phyloP scores from a whole-genome alignment of 2,797 vertebrate genomes.

The Pantherophis vulpinus region DNA sequence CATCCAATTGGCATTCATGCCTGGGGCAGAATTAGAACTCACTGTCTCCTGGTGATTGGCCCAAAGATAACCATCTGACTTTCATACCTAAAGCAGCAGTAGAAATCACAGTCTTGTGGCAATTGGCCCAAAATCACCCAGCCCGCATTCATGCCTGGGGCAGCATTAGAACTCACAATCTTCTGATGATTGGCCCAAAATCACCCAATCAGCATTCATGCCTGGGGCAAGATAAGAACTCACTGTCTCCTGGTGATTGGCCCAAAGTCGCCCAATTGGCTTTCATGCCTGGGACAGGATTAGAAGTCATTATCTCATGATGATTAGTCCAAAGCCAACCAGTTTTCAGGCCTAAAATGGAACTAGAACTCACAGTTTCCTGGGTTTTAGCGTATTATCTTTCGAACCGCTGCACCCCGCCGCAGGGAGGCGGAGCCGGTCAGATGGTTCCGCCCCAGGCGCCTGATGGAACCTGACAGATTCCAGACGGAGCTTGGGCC shows the following conservation, averaged over 20 bases:
- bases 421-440: too few species aligned
- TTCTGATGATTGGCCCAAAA: not conserved
- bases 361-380: not conserved
- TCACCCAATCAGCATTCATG: not conserved
- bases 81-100: too few species aligned
- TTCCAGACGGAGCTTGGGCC: too few species aligned
- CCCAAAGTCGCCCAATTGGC: not conserved
- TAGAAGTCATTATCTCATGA: not conserved
- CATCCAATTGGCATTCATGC: too few species aligned
- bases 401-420: too few species aligned
- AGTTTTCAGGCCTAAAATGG: not conserved
- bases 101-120: too few species aligned
- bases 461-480: too few species aligned
- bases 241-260: not conserved
- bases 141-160: too few species aligned
- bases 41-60: not conserved
- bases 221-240: not conserved
- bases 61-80: not conserved
- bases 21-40: not conserved
- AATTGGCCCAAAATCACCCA: too few species aligned
- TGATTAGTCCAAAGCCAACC: not conserved
- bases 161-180: not conserved
- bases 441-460: too few species aligned
- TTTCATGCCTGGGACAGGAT: not conserved
- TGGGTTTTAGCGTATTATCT: not conserved